Evolutionary conservation across 2,888 invertebrate genomes (phyloP).

Genomic region (Parelbella ahira): DNA sequence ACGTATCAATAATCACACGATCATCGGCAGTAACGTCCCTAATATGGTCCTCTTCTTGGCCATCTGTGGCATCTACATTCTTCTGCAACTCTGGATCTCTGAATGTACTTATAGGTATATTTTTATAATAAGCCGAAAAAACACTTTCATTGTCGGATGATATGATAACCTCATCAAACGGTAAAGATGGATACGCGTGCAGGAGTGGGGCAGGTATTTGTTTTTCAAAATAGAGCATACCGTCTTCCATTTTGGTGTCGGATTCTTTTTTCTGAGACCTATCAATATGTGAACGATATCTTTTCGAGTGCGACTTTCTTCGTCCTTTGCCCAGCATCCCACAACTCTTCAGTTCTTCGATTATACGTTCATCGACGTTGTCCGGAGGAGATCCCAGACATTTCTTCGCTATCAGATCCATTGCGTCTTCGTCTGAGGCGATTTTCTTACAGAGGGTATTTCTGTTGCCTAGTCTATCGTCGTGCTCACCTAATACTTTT

Average conservation of each 20-base stretch:
- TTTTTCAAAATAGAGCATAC: constrained; percentile 8
- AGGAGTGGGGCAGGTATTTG: not conserved
- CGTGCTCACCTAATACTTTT: constrained; percentile 37
- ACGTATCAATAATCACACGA: no score
- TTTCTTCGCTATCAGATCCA: constrained; percentile 32
- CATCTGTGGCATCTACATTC: no score
- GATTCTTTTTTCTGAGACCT: constrained; percentile 4
- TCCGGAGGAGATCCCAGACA: constrained; percentile 29
- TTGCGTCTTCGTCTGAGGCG: constrained; percentile 10
- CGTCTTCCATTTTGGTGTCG: constrained; percentile 4
- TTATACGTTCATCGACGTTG: constrained; percentile 31
- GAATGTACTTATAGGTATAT: constrained; percentile 1
- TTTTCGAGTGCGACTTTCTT: not conserved
- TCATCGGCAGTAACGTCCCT: no score
- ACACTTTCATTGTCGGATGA: not conserved
- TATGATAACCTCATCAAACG: not conserved
- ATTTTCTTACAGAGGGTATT: constrained; percentile 2
- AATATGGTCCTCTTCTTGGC: no score
- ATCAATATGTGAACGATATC: not conserved
- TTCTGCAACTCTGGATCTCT: not conserved
- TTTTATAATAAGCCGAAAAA: constrained; percentile 10
- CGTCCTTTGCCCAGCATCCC: constrained; percentile 14
- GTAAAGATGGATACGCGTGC: not conserved
- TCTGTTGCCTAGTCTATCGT: constrained; percentile 20
- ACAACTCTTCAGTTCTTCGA: constrained; percentile 29